Base-by-base conservation (phyloP, 1,140 invertebrate genomes). In the Ephestia elutella region DNA sequence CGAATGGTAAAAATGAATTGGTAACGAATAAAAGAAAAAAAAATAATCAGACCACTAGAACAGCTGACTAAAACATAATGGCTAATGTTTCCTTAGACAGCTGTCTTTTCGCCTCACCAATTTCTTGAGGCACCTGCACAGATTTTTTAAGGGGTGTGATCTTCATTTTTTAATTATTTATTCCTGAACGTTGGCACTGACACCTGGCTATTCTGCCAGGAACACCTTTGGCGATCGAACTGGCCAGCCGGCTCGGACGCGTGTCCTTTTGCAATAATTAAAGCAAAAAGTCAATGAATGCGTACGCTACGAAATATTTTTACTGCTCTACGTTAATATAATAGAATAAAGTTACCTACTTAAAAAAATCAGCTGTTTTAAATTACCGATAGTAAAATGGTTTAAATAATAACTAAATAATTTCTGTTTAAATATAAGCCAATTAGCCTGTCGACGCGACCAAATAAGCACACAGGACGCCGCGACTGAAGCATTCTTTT, bases 101-200 rank as follows among this genome's bases (percentile, higher is more conserved):
- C 82, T 85, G 82, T 76, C 65, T 80, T 79, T 78, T 77, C 78
- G 78, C 77, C 75, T 78, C 70, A 76, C 70, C 72, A 74, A 59
- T 59, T 70, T 64, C 66, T 62, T 54, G 54, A 65, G 62, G 62
- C 81, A 85, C 78, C 82, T 85, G 82, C 80, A 79, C 62, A 68
- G 82, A 85, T 85, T 85, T 82, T 83, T 78, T 78, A 80, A 70
- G 66, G 68, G 67, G 50, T 53, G 71, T 71, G 71, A 80, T 78
- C 70, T 76, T 78, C 65, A 71, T 59, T 69, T 75, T 79, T 79
- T 77, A 75, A 66, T 71, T 63, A 57, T 50, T 50, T 49, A 49
- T 19, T 49, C 15, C 5, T 25, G 78, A 80, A 73, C 75, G 69
- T 60, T 73, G 63, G 65, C 58, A 63, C 63, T 72, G 75, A 75